Base-by-base conservation (phyloP, 2,888 invertebrate species). In the Timandra comae region DNA sequence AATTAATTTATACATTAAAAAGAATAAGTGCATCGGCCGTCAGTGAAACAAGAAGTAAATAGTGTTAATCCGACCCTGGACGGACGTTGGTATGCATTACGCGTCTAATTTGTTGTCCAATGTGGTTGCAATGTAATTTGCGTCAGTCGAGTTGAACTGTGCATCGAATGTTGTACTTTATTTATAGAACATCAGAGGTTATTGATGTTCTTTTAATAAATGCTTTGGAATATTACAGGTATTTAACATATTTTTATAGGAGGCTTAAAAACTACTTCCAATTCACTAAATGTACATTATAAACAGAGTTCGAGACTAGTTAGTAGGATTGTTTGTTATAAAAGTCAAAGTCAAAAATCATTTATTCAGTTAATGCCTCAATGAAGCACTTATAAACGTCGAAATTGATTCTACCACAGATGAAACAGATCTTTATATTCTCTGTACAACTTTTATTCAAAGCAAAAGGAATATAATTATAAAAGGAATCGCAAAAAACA, bases 1-100 rank as follows among this genome's bases (percentile, higher is more conserved):
- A 81, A 81, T 81, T 81, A 80, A 82, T 81, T 78, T 75, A 77
- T 58, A 76, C 75, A 71, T 74, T 74, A 70, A 69, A 72, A 69
- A 68, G 69, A 72, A 57, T 49, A 69, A 74, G 70, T 69, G 56
- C 52, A 55, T 57, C 52, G 53, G 48, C 52, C 43, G 46, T 35
- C 51, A 45, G 61, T 51, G 57, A 56, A 66, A 63, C 62, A 56
- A 61, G 62, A 58, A 69, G 72, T 76, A 73, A 77, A 76, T 69
- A 71, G 65, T 68, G 59, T 61, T 79, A 76, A 78, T 74, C 72
- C 63, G 65, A 68, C 59, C 57, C 43, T 57, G 40, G 52, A 62
- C 51, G 49, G 64, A 59, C 61, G 52, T 46, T 38, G 41, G 42
- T 52, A 32, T 38, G 40, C 34, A 37, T 41, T 29, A 29, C 37